Conservation (phyloP, 2,888 invertebrate species). For the Synergus laeviventris region DNA sequence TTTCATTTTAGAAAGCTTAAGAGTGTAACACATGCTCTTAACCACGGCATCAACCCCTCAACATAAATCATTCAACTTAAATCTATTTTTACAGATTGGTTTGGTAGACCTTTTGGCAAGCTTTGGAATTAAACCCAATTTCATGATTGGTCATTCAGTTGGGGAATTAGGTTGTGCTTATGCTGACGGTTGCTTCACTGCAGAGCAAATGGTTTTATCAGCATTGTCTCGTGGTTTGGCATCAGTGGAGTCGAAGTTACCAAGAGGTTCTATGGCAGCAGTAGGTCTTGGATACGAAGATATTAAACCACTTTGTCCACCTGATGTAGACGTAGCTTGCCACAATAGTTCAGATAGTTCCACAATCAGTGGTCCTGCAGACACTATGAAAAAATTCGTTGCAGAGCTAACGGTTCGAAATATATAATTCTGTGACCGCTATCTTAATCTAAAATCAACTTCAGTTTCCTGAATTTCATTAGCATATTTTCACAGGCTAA, state of each 20-base stretch:
- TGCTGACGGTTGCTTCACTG: constrained; percentile 92
- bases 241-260: constrained; percentile 69
- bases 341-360: constrained; percentile 91
- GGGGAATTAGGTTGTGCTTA: constrained; percentile 97
- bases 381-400: constrained; percentile 82
- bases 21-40: too few relatives aligned
- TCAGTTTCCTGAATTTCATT: neutral
- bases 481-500: constrained; percentile 76
- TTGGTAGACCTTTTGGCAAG: constrained; percentile 81
- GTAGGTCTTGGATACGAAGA: constrained; percentile 83
- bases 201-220: constrained; percentile 69
- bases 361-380: constrained; percentile 91
- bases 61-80: too few relatives aligned
- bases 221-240: constrained; percentile 68
- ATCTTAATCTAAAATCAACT: neutral
- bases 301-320: constrained; percentile 82
- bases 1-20: neutral
- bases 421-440: neutral
- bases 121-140: constrained; percentile 83
- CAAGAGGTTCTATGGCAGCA: constrained; percentile 92
- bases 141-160: constrained; percentile 92
- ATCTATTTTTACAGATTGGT: constrained; percentile 76
- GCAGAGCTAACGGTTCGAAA: constrained; percentile 77
- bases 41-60: too few relatives aligned
- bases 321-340: constrained; percentile 89